Conservation (phyloP, 2,888 invertebrate genomes). For the Muschampia plurimacula region DNA sequence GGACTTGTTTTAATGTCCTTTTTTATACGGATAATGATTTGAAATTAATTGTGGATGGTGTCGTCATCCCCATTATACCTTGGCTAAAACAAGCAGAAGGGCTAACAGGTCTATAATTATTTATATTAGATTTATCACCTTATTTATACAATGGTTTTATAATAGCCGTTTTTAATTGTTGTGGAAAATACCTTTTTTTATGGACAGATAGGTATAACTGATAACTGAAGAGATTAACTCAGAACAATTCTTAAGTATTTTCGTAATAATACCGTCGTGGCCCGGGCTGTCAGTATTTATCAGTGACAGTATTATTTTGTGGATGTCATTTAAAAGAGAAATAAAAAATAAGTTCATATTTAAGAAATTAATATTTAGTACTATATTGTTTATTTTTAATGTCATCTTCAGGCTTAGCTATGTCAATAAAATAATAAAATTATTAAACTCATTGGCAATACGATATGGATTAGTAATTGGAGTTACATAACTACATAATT, state of each 20-base stretch:
- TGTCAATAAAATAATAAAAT: not conserved
- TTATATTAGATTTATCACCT: too few species aligned
- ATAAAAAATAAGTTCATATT: not conserved
- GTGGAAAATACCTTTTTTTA: constrained; percentile 1
- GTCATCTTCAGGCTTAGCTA: not conserved
- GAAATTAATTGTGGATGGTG: too few species aligned
- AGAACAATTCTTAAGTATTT: not conserved
- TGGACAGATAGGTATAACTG: not conserved
- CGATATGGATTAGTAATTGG: not conserved
- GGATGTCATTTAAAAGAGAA: not conserved
- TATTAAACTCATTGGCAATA: not conserved
- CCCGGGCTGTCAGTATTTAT: not conserved
- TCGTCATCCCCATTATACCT: too few species aligned
- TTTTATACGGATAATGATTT: too few species aligned
- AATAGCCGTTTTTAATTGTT: too few species aligned
- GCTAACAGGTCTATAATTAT: not conserved
- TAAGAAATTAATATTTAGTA: not conserved
- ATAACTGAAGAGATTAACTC: not conserved
- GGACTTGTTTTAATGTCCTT: too few species aligned
- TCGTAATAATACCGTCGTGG: not conserved
- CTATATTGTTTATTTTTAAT: not conserved
- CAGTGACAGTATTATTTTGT: not conserved
- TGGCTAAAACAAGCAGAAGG: not conserved
- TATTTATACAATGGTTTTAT: too few species aligned
- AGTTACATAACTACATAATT: not conserved